These are phyloP conservation scores for Pseudopipra pipra DNA, from an alignment of 2,113 vertebrate species.

Conservation along the genomic window DNA sequence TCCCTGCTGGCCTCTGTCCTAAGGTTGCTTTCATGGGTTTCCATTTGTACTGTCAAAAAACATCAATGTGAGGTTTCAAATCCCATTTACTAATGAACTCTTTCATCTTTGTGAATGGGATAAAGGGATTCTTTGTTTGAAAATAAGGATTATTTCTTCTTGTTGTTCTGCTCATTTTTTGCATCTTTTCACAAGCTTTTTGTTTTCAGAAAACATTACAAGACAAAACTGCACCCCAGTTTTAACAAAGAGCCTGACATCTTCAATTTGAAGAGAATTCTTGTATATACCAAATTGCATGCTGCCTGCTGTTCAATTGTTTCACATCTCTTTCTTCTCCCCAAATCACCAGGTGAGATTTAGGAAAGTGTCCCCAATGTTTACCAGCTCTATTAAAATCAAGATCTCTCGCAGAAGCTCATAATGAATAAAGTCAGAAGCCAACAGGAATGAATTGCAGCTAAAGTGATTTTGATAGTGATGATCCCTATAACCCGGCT, in stretches of 20 bases:
- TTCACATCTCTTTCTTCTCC: conserved; percentile 51
- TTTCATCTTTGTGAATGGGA: conserved; percentile 61
- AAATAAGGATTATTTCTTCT: conserved; percentile 59
- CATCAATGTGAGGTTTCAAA: conserved; percentile 57
- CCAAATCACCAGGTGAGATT: conserved; percentile 50
- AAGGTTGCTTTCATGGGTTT: conserved; percentile 52
- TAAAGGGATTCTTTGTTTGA: conserved; percentile 57
- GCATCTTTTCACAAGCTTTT: conserved; percentile 40
- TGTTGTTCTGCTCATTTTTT: conserved; percentile 49
- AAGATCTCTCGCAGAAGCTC: conserved; percentile 68
- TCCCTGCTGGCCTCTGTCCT: conserved; percentile 19
- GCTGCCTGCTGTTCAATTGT: conserved; percentile 36
- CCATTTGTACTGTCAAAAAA: conserved; percentile 61
- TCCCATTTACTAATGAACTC: conserved; percentile 66
- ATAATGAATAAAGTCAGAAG: conserved; percentile 69
- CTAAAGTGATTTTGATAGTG: conserved; percentile 71
- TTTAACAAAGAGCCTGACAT: conserved; percentile 38
- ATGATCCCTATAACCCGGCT: conserved; percentile 69
- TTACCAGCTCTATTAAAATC: conserved; percentile 72
- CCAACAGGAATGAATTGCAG: conserved; percentile 70
- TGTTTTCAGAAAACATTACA: conserved; percentile 42
- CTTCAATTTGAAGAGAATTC: conserved; percentile 53
- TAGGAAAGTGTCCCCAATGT: conserved; percentile 37
- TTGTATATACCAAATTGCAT: conserved; percentile 17
- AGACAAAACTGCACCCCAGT: conserved; percentile 23